Percentiles rank a stretch among this genome's conserved stretches.
Conservation (phyloP, 2,113 vertebrate genomes). For the Pollimyrus isidori region DNA sequence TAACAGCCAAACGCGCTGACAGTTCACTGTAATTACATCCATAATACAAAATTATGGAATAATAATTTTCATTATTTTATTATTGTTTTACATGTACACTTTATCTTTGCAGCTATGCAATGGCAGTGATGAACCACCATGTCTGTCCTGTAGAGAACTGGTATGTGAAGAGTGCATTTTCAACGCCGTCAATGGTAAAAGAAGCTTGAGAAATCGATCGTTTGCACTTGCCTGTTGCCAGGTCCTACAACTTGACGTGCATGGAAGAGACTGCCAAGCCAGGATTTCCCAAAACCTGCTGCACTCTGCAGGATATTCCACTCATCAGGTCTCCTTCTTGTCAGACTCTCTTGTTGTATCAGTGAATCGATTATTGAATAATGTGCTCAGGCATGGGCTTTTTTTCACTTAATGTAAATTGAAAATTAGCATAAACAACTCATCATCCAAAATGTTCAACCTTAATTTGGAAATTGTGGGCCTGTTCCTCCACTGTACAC, state of each 20-base stretch:
- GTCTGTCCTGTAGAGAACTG: constrained; percentile 92
- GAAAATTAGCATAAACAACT: background rate
- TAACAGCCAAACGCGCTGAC: too few species aligned
- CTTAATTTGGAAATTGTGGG: background rate
- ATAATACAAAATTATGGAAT: background rate
- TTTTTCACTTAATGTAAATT: background rate
- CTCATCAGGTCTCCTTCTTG: constrained; percentile 70
- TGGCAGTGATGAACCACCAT: constrained; percentile 91
- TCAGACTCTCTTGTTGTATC: background rate
- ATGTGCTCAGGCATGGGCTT: background rate
- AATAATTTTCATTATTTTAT: background rate
- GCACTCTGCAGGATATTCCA: constrained; percentile 81
- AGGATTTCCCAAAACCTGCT: constrained; percentile 82
- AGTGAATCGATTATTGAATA: background rate
- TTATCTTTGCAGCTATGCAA: constrained; percentile 68
- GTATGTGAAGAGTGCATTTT: constrained; percentile 48
- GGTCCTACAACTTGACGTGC: constrained; percentile 86
- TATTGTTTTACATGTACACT: background rate
- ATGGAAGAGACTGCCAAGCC: constrained; percentile 69
- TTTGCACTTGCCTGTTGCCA: constrained; percentile 29
- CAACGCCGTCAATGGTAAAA: background rate
- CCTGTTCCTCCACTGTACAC: background rate
- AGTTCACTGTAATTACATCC: background rate
- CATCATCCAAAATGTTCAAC: background rate
- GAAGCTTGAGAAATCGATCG: background rate